These are phyloP conservation scores for Zophobas morio DNA, from an alignment of 1,140 invertebrate species.

Conservation along the genomic window DNA sequence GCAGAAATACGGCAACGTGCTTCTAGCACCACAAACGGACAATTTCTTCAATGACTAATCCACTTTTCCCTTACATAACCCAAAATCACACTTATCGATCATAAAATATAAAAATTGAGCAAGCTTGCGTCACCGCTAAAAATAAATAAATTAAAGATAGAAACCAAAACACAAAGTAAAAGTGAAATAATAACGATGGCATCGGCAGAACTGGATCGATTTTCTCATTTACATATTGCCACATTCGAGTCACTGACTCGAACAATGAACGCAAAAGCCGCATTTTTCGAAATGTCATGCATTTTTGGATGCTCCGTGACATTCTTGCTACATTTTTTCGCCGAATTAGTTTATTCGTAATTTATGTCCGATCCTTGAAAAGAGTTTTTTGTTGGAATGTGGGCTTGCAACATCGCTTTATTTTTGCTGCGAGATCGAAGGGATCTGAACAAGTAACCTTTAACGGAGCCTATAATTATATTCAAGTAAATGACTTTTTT, in stretches of 20 bases:
- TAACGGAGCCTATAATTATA: conserved; percentile 2
- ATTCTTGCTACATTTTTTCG: neutral
- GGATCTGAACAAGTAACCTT: neutral
- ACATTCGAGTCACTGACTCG: neutral
- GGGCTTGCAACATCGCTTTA: neutral
- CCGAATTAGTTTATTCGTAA: neutral
- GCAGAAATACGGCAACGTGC: too few relatives aligned
- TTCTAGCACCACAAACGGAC: neutral
- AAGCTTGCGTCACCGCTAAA: neutral
- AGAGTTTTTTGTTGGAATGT: neutral
- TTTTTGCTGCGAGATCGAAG: neutral
- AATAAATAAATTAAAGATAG: neutral
- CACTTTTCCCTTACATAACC: neutral
- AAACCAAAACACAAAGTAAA: neutral
- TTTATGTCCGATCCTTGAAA: conserved; percentile 1
- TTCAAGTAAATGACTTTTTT: neutral
- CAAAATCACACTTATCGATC: neutral
- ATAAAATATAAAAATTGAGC: neutral
- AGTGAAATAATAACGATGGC: neutral
- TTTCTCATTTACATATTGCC: neutral
- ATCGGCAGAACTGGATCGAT: neutral
- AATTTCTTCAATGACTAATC: conserved; percentile 3
- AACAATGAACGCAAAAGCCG: neutral
- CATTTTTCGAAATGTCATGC: neutral
- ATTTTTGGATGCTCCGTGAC: neutral